phyloP scores from a whole-genome alignment of 2,888 invertebrate species.

The Drosophila paramelanica region DNA sequence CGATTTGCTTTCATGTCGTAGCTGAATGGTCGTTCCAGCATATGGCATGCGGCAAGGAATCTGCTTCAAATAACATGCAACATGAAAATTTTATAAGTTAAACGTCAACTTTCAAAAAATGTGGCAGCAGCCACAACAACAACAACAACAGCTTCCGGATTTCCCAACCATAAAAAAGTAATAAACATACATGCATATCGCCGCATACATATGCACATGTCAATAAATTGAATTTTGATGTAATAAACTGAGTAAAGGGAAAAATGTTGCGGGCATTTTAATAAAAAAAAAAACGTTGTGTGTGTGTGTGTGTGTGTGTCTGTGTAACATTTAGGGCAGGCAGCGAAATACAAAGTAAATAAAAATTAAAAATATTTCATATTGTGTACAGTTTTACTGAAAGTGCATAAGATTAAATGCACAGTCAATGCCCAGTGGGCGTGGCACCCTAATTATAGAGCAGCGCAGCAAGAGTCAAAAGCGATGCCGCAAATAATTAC shows the following conservation, averaged over 20 bases:
- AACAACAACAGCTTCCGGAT: neutral
- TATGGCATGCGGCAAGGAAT: slow-evolving; percentile 44
- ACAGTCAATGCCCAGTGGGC: neutral
- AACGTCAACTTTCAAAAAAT: slow-evolving; percentile 46
- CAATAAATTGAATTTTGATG: slow-evolving; percentile 26
- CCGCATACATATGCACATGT: slow-evolving; percentile 17
- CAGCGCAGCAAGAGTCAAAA: neutral
- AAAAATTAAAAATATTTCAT: neutral
- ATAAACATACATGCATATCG: neutral
- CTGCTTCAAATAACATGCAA: slow-evolving; percentile 46
- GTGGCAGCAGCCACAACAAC: slow-evolving; percentile 4
- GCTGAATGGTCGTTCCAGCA: slow-evolving; percentile 5
- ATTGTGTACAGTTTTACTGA: slow-evolving; percentile 1
- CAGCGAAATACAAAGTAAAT: neutral
- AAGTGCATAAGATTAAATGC: slow-evolving; percentile 11
- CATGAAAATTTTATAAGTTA: slow-evolving; percentile 57
- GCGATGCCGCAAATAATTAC: slow-evolving; percentile 12
- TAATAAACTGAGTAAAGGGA: slow-evolving; percentile 35
- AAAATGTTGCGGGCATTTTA: slow-evolving; percentile 43
- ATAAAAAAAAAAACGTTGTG: slow-evolving; percentile 12
- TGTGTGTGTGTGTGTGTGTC: neutral
- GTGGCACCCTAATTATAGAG: slow-evolving; percentile 6
- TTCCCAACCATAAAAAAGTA: neutral
- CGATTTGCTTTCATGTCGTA: slow-evolving; percentile 40
- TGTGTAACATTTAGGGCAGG: neutral